These are phyloP conservation scores for Gymnocheta viridis DNA, from an alignment of 2,888 invertebrate genomes.

Conservation along the genomic window DNA sequence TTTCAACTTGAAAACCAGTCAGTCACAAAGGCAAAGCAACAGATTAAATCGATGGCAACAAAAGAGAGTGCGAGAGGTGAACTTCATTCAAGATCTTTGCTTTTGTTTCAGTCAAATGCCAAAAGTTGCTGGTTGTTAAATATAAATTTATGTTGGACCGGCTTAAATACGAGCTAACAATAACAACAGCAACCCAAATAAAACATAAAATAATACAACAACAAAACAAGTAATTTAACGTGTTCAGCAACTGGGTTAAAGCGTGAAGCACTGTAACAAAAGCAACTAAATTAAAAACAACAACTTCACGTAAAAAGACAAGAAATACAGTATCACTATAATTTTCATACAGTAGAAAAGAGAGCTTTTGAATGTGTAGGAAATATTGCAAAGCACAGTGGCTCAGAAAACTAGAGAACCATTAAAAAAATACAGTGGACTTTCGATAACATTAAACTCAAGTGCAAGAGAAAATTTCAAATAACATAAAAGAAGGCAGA, in stretches of 20 bases:
- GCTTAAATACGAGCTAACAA: constrained; percentile 38
- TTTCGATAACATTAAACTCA: no score
- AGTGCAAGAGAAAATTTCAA: no score
- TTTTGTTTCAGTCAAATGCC: constrained; percentile 43
- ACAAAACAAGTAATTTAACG: constrained; percentile 44
- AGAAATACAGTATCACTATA: neutral
- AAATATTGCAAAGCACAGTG: constrained; percentile 14
- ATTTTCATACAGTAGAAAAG: neutral
- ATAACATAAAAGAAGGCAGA: no score
- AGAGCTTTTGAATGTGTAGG: neutral
- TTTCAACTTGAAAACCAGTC: constrained; percentile 44
- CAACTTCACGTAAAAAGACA: constrained; percentile 13
- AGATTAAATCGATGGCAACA: neutral
- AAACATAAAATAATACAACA: constrained; percentile 12
- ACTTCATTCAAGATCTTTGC: neutral
- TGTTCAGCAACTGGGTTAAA: constrained; percentile 68
- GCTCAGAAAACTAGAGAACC: no score
- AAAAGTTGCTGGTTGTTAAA: constrained; percentile 41
- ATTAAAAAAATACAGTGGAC: no score
- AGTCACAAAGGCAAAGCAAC: neutral
- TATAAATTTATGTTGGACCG: constrained; percentile 50
- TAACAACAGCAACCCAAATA: constrained; percentile 5
- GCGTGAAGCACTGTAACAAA: constrained; percentile 45
- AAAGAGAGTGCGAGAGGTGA: neutral
- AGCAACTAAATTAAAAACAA: constrained; percentile 41